Evolutionary conservation across 2,888 invertebrate species (phyloP), one percentile per base, ranked within the genome.

Genomic region (Lasioglossum figueresi): DNA sequence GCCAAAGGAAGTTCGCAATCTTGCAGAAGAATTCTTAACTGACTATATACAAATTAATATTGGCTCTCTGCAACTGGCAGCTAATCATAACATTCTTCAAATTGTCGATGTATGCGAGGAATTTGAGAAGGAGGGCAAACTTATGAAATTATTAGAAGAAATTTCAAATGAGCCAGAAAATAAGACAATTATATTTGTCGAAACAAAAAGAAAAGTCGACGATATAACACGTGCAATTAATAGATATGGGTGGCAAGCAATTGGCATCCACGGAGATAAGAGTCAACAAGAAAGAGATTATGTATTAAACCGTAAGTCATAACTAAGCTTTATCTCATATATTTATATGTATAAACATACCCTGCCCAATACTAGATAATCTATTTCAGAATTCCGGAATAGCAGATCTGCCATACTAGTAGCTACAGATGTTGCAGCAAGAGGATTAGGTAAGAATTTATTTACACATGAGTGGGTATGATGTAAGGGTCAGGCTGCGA

Each of bases 61-160:
- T 86, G 97, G 97, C 43, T 96, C 97, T 4, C 93, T 97, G 31
- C 96, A 96, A 89, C 94, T 97, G 43, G 95, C 96, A 72, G 97
- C 97, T 31, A 97, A 97, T 93, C 97, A 97, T 93, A 97, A 97
- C 94, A 97, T 97, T 90, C 95, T 96, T 34, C 97, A 97, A 94
- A 96, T 97, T 82, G 96, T 97, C 73, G 96, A 97, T 93, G 96
- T 97, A 4, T 96, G 96, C 89, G 95, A 96, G 88, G 96, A 96
- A 86, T 95, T 95, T 85, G 96, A 97, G 90, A 97, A 97, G 90
- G 96, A 96, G 89, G 94, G 95, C 87, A 96, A 96, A 91, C 94
- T 96, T 80, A 95, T 95, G 92, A 96, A 96, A 87, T 93, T 97
- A n/a, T 92, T 97, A 80, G 96, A 96, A 91, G 96, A 96, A 91